Evolutionary conservation across 2,797 vertebrate species (phyloP), one percentile per base, ranked within the genome.

Genomic region (Aratinga solstitialis): DNA sequence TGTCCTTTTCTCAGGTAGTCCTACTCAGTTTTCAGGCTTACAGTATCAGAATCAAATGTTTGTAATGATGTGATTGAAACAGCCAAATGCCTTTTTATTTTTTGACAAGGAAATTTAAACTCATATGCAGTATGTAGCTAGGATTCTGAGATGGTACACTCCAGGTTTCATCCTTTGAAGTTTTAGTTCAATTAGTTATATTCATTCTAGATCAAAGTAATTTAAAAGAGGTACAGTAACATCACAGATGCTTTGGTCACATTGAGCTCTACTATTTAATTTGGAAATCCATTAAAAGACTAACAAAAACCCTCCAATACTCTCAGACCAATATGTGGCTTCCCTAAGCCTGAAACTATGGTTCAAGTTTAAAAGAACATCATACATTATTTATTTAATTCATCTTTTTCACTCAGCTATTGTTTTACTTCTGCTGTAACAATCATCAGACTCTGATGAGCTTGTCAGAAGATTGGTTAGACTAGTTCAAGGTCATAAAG

Each of bases 401-500:
- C 34, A 84, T 19, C 2, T 40, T 75, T 89, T 92, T 56, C 5
- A 27, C 29, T 68, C 73, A 85, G 22, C 43, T 77, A 3, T 24
- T 94, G 47, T 94, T 95, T 93, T 71, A 4, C 51, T 87, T 56
- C 75, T 61, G 38, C 75, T 76, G 34, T 34, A 88, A 90, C 79
- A 94, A 94, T 88, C 89, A 78, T 38, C 85, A 81, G 40, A 24
- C 76, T 23, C 73, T 94, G 85, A 96, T 88, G 87, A 96, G 91
- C 38, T 91, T 89, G 87, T 93, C 94, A 95, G 53, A 53, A 27
- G 48, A 50, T 50, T 91, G 83, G 84, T 94, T 93, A 86, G 82
- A 38, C 14, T 72, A 53, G 26, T 50, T 81, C 91, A 96, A 96
- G 94, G 93, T 87, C 68, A 89, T 68, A 81, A 94, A 86, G n/a